Conservation (phyloP, 2,113 vertebrate genomes). For the Dipodomys spectabilis region DNA sequence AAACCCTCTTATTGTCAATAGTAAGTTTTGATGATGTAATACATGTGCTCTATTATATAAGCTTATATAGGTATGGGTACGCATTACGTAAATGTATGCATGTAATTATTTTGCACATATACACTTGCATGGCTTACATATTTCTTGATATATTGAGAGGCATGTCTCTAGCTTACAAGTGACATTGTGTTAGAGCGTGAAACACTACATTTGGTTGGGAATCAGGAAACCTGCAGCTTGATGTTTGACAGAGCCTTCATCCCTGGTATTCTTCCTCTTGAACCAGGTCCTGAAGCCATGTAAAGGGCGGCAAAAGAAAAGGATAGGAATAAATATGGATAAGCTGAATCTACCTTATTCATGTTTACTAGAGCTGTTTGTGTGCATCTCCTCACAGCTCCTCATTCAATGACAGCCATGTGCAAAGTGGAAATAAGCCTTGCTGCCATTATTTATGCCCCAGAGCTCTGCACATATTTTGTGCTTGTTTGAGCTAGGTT, state of each 20-base stretch:
- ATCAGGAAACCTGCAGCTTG: not conserved
- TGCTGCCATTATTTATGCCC: not conserved
- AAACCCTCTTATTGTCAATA: not conserved
- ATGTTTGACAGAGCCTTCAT: too few relatives aligned
- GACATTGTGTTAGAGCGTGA: not conserved
- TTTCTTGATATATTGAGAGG: not conserved
- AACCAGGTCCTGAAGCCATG: not conserved
- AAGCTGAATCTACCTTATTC: fast-evolving
- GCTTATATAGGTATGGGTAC: not conserved
- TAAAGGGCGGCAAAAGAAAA: not conserved
- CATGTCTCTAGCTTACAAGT: not conserved
- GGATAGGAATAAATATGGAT: fast-evolving
- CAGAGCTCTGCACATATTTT: not conserved
- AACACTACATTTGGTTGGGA: not conserved
- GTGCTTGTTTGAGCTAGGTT: not conserved
- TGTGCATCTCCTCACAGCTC: fast-evolving
- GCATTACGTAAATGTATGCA: not conserved
- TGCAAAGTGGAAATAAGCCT: not conserved
- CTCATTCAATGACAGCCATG: not conserved
- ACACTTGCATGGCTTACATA: not conserved
- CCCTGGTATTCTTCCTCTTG: too few relatives aligned
- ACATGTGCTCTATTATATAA: not conserved
- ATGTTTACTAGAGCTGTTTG: fast-evolving
- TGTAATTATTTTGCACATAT: not conserved
- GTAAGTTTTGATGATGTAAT: not conserved